A percentile compares a stretch with the other conserved stretches of the same genome.
Conservation (phyloP, 2,888 invertebrate genomes). For the Mesorhabditis sp. region DNA sequence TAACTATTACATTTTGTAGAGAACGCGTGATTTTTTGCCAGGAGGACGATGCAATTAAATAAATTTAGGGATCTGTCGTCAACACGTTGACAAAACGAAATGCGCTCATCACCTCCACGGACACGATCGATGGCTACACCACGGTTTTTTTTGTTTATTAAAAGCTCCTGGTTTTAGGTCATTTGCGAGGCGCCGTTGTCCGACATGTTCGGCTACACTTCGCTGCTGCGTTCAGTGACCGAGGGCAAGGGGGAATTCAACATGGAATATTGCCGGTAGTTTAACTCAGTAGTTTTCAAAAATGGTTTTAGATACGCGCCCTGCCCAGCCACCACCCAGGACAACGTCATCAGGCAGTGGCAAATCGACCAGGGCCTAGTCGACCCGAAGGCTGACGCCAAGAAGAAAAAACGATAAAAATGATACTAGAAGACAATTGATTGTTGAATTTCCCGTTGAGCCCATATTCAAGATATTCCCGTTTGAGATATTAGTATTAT, state of each 20-base stretch:
- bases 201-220: conserved; percentile 96
- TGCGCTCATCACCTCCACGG: conserved; percentile 80
- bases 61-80: conserved; percentile 65
- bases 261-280: conserved; percentile 78
- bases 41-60: neutral
- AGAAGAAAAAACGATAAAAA: conserved; percentile 39
- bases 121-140: conserved; percentile 72
- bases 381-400: conserved; percentile 45
- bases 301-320: conserved; percentile 36
- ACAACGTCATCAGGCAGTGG: conserved; percentile 40
- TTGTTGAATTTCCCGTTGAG: too few species aligned
- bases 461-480: too few species aligned
- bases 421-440: neutral
- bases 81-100: conserved; percentile 79
- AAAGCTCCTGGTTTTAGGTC: neutral
- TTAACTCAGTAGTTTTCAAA: neutral
- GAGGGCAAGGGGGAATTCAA: conserved; percentile 98
- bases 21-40: conserved; percentile 7
- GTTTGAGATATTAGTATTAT: neutral
- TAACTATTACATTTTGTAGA: conserved; percentile 59
- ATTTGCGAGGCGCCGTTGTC: conserved; percentile 78
- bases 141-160: conserved; percentile 30
- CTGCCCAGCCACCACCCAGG: conserved; percentile 42
- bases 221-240: conserved; percentile 83
- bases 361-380: conserved; percentile 49